Conservation (phyloP, 35 echinoderm and acorn worm species). For the Anneissia japonica region DNA sequence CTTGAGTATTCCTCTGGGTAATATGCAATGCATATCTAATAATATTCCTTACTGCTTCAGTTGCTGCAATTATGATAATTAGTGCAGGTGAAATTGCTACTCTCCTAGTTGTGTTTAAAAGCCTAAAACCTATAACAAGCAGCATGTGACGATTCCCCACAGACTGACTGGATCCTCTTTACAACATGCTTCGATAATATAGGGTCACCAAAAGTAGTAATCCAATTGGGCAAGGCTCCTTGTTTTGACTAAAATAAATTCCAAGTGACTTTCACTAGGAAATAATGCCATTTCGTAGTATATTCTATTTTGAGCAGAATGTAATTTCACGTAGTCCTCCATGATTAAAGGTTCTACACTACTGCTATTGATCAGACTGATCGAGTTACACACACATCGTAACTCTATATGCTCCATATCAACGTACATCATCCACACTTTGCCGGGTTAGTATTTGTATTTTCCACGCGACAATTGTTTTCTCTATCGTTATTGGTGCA, state of each 20-base stretch:
- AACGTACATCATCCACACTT: background rate
- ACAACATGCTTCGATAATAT: background rate
- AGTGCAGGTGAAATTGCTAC: background rate
- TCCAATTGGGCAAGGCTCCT: too few relatives aligned
- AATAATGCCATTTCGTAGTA: too few relatives aligned
- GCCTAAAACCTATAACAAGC: background rate
- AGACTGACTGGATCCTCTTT: background rate
- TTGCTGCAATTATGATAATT: background rate
- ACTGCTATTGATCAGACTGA: background rate
- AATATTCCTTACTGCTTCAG: background rate
- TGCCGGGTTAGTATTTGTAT: background rate
- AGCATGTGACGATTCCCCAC: background rate
- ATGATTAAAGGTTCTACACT: background rate
- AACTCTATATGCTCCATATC: background rate
- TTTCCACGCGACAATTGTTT: background rate
- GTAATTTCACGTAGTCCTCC: too few relatives aligned
- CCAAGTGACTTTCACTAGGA: too few relatives aligned
- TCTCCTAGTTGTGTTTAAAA: background rate
- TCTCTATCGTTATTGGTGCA: background rate
- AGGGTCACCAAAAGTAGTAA: background rate
- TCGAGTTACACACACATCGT: background rate
- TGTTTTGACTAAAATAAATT: too few relatives aligned
- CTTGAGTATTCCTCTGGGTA: background rate
- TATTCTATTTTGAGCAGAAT: too few relatives aligned
- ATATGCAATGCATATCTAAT: background rate